Conservation (phyloP, 1,140 invertebrate genomes). For the Hesperophylax magnus region DNA sequence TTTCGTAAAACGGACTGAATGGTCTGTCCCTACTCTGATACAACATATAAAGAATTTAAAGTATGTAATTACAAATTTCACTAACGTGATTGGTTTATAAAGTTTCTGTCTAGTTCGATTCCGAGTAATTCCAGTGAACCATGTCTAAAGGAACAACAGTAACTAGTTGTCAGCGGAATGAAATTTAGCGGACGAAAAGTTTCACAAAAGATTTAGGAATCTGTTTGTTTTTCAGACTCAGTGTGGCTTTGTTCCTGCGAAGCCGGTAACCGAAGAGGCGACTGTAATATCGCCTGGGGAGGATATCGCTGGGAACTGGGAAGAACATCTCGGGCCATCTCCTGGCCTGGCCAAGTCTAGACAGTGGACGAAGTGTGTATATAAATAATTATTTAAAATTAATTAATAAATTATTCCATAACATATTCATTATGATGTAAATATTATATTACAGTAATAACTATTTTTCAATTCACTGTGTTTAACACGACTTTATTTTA, state of each 20-base stretch:
- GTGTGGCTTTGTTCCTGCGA: slow-evolving; percentile 45
- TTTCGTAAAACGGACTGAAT: no score
- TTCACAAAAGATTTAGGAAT: slow-evolving; percentile 33
- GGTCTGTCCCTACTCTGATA: no score
- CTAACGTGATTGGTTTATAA: no score
- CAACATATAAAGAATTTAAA: no score
- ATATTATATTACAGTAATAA: not conserved
- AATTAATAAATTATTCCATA: not conserved
- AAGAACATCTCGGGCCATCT: not conserved
- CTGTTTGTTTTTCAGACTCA: slow-evolving; percentile 50
- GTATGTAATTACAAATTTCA: no score
- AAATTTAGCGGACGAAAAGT: slow-evolving; percentile 28
- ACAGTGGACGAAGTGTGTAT: not conserved
- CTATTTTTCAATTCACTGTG: slow-evolving; percentile 15
- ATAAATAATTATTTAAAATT: slow-evolving; percentile 12
- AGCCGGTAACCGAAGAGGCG: slow-evolving; percentile 53
- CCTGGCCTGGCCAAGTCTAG: not conserved
- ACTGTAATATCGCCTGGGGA: slow-evolving; percentile 1
- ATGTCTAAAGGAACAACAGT: no score
- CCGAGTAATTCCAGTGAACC: no score
- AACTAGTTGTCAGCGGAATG: slow-evolving; percentile 1
- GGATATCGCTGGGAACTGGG: not conserved
- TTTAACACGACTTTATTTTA: slow-evolving; percentile 6
- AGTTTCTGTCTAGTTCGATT: no score
- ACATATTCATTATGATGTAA: slow-evolving; percentile 14